Base-by-base conservation (phyloP, 2,113 vertebrate genomes). In the Pampusana beccarii region DNA sequence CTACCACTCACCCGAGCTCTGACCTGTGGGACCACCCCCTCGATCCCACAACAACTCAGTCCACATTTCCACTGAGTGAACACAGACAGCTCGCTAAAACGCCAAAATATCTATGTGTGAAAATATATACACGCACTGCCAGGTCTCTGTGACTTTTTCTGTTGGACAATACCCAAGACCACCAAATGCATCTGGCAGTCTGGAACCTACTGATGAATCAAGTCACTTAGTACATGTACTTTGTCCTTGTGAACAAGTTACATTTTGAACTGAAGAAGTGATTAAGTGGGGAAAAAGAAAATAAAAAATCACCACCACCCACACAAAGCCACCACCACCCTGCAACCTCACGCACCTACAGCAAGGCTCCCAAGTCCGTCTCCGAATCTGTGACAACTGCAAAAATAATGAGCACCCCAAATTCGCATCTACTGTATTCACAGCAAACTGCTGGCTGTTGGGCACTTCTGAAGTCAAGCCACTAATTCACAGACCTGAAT, bases 91-190 rank as follows among this genome's bases (percentile, higher is more conserved):
- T 38, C 25, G 74, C 67, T 81, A 33, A 66, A 88, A 93, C 14
- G 77, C 96, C 97, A 97, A 86, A 93, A 94, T 80, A 86, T 88
- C 92, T 84, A 6, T 82, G 80, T 95, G 92, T 95, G 95, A 97
- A 97, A 97, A 96, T 70, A 92, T 44, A 96, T 54, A 71, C 3
- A 17, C 29, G 16, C 87, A 67, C 90, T 23, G 9, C 95, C 95
- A 97, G 95, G 86, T 94, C 95, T 88, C 94, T 90, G 93, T 77
- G 81, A 78, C 65, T 94, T 90, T 71, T 83, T 93, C 38, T 8
- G 51, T 69, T 98, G 97, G 96, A 97, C 34, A 67, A 70, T 56
- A 90, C 97, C 93, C 96, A 97, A 98, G 97, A 98, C 93, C 93
- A 98, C 97, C 96, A 97, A 97, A 98, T 50, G 94, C 80, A 93